Base-by-base conservation (phyloP, 2,888 invertebrate genomes). In the Synanthedon andrenaeformis region DNA sequence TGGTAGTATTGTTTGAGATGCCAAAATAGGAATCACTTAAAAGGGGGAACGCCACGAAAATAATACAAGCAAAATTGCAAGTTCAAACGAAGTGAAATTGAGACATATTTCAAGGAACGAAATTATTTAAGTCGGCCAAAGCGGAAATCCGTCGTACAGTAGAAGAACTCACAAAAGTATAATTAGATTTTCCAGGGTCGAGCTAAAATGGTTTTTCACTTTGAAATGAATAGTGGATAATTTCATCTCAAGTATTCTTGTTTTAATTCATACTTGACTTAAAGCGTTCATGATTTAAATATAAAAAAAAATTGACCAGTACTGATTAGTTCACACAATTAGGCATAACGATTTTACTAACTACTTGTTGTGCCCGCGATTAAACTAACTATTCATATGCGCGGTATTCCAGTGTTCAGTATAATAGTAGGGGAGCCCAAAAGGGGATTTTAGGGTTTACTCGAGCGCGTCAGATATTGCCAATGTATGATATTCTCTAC, bases 61-160 rank as follows among this genome's bases (percentile, higher is more conserved):
- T 72, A 71, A 74, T 75, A 74, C 70, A 69, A 69, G 65, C 66
- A 65, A 74, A 74, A 78, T 79, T 76, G 74, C 75, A 60, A 63
- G 64, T 63, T 67, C 70, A 74, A 76, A 70, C 63, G 71, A 60
- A 59, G 65, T 64, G 69, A 70, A 79, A 76, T 73, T 72, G 75
- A 76, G 76, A 74, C 73, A 75, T 71, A 76, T 76, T 75, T 74
- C 69, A 72, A 74, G 74, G 69, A 68, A 69, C 65, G 65, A 75
- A 77, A 76, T 73, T 72, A 73, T 74, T 76, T 73, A 71, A 69
- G 64, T 63, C 62, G 65, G 62, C 49, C 23, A 23, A 59, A 63
- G 59, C 69, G 76, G 76, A 76, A 72, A 74, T 74, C 72, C 74
- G 69, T 70, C 76, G 74, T 72, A 75, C 67, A 69, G 69, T 62